Conservation (phyloP, 2,113 vertebrate genomes). For the Megaleporinus macrocephalus region DNA sequence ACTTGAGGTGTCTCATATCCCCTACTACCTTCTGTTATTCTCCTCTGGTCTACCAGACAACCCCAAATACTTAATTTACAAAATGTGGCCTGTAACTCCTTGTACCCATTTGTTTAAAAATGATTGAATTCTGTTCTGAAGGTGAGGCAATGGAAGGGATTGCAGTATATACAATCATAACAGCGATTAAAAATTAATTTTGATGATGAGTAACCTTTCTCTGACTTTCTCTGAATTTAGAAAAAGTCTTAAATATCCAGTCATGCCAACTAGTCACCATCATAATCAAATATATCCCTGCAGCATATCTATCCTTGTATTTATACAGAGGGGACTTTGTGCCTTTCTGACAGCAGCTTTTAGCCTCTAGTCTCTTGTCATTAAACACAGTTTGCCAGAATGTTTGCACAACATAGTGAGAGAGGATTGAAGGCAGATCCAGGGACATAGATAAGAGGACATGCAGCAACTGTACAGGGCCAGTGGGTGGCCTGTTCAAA, state of each 20-base stretch:
- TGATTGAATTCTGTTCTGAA: background rate
- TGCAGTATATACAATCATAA: background rate
- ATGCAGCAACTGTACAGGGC: background rate
- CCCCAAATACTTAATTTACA: too few relatives aligned
- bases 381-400: background rate
- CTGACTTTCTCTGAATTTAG: background rate
- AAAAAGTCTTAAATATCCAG: background rate
- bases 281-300: background rate
- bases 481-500: background rate
- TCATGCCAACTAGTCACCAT: background rate
- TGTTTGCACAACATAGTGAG: background rate
- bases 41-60: too few relatives aligned
- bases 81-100: too few relatives aligned
- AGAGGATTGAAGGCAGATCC: constrained; percentile 11
- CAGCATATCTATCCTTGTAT: background rate
- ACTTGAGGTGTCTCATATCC: too few relatives aligned
- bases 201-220: background rate
- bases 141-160: background rate
- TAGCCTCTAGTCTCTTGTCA: background rate
- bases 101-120: too few relatives aligned
- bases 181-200: background rate
- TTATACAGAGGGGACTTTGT: background rate
- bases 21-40: too few relatives aligned
- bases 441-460: background rate
- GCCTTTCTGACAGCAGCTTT: background rate